Percentiles rank a stretch among this genome's conserved stretches.
Evolutionary conservation across 2,888 invertebrate genomes (phyloP).

Genomic region (Scaptomyza polygonia): DNA sequence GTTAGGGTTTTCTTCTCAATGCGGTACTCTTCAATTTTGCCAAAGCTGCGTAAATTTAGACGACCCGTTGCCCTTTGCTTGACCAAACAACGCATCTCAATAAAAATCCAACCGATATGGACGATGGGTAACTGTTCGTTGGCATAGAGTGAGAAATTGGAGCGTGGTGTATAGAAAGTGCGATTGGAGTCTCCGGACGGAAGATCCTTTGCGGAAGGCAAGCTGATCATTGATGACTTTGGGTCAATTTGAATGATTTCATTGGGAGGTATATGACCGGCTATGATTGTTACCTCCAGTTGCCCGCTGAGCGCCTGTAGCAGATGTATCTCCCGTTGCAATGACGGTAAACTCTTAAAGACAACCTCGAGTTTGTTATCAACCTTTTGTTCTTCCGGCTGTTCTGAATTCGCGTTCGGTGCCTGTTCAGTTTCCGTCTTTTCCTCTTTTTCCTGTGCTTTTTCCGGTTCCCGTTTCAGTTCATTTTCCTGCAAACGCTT

Average conservation of each 20-base stretch:
- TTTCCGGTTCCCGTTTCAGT: background rate
- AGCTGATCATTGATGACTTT: background rate
- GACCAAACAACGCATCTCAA: constrained; percentile 1
- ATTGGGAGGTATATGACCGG: background rate
- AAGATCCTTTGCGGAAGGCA: background rate
- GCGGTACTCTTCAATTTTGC: constrained; percentile 68
- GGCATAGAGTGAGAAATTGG: background rate
- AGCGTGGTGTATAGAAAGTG: constrained; percentile 57
- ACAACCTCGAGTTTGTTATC: constrained; percentile 60
- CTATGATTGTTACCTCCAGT: constrained; percentile 68
- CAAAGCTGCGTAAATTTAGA: constrained; percentile 29
- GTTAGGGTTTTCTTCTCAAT: constrained; percentile 74
- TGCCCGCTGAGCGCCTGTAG: constrained; percentile 74
- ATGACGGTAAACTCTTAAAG: constrained; percentile 74
- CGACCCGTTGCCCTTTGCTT: background rate
- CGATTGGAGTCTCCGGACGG: constrained; percentile 8
- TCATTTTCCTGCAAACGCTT: background rate
- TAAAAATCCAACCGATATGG: constrained; percentile 4
- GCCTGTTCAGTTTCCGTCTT: background rate
- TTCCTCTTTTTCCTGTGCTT: background rate
- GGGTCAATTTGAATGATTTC: background rate
- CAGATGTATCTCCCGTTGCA: constrained; percentile 76
- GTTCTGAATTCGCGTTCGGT: background rate
- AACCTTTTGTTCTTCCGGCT: background rate
- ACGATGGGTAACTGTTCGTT: constrained; percentile 25